Percentiles rank a stretch among this genome's conserved stretches.
Conservation (phyloP, 2,888 invertebrate species). For the Phasia obesa region DNA sequence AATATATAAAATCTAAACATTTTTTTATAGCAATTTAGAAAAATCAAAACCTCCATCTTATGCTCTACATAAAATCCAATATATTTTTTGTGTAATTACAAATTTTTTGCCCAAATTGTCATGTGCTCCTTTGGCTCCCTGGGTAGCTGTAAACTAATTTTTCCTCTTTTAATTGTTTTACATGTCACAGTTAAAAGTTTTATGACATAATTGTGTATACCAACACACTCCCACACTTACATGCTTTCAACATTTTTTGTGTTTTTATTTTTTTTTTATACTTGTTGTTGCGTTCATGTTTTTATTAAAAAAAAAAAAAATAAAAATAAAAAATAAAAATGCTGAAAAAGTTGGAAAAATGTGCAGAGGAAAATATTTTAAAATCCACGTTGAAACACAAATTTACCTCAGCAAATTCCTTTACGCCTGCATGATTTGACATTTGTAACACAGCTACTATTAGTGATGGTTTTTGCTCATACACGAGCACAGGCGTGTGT, state of each 20-base stretch:
- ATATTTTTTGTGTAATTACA: slow-evolving; percentile 32
- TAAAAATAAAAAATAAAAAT: background rate
- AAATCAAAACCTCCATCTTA: background rate
- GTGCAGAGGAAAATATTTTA: background rate
- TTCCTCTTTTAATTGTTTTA: slow-evolving; percentile 63
- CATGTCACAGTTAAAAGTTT: slow-evolving; percentile 66
- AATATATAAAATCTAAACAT: too few relatives aligned
- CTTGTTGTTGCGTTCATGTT: slow-evolving; percentile 14
- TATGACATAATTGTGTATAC: slow-evolving; percentile 58
- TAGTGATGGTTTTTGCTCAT: slow-evolving; percentile 30
- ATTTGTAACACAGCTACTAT: slow-evolving; percentile 64
- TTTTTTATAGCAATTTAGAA: background rate
- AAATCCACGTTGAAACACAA: slow-evolving; percentile 59
- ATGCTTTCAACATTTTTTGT: slow-evolving; percentile 36
- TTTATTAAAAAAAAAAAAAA: background rate
- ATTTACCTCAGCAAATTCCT: slow-evolving; percentile 63
- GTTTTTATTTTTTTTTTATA: slow-evolving; percentile 6
- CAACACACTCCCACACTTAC: background rate
- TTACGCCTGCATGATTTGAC: slow-evolving; percentile 68
- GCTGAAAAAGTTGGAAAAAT: background rate
- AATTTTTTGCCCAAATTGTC: slow-evolving; percentile 45
- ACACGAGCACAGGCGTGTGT: background rate
- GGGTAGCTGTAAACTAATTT: slow-evolving; percentile 50
- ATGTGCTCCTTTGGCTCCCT: slow-evolving; percentile 27
- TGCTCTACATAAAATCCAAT: slow-evolving; percentile 2